Conservation (phyloP, 1,140 invertebrate genomes). For the Drosophila kepulauana region DNA sequence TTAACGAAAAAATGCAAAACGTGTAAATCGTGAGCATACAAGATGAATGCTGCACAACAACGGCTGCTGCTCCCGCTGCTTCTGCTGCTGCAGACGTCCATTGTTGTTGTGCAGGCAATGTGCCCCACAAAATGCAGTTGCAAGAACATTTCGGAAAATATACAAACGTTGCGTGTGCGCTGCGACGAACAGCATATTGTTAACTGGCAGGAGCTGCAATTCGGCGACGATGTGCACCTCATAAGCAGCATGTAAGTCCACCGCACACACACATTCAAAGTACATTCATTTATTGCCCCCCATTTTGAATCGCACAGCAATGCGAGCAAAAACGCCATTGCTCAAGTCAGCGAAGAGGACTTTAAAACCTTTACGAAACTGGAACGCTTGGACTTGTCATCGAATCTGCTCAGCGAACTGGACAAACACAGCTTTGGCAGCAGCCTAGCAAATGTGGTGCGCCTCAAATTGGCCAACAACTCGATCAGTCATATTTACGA, state of each 20-base stretch:
- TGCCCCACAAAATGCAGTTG: slow-evolving; percentile 80
- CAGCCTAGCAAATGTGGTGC: slow-evolving; percentile 87
- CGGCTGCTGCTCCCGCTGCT: slow-evolving; percentile 32
- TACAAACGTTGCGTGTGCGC: slow-evolving; percentile 84
- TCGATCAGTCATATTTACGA: slow-evolving; percentile 88
- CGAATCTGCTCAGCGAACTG: slow-evolving; percentile 88
- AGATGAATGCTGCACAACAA: slow-evolving; percentile 56
- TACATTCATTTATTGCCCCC: background rate
- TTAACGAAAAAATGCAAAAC: slow-evolving; percentile 21
- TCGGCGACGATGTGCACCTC: slow-evolving; percentile 84
- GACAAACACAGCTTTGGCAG: slow-evolving; percentile 88
- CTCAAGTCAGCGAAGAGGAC: slow-evolving; percentile 89
- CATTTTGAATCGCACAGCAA: slow-evolving; percentile 86
- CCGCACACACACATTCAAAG: slow-evolving; percentile 45
- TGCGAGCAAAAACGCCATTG: slow-evolving; percentile 92
- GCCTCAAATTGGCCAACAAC: slow-evolving; percentile 89
- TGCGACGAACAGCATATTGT: slow-evolving; percentile 85
- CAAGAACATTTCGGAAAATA: slow-evolving; percentile 72
- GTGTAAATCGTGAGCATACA: slow-evolving; percentile 41
- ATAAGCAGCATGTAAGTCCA: slow-evolving; percentile 85
- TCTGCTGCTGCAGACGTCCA: slow-evolving; percentile 36
- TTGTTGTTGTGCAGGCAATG: slow-evolving; percentile 42
- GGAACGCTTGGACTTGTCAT: slow-evolving; percentile 89
- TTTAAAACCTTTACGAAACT: slow-evolving; percentile 89
- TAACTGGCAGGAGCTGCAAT: slow-evolving; percentile 85